Percentiles rank a stretch among this genome's conserved stretches.
These are phyloP conservation scores for Eulacestoma nigropectus DNA, from an alignment of 2,113 vertebrate genomes.

Conservation along the genomic window DNA sequence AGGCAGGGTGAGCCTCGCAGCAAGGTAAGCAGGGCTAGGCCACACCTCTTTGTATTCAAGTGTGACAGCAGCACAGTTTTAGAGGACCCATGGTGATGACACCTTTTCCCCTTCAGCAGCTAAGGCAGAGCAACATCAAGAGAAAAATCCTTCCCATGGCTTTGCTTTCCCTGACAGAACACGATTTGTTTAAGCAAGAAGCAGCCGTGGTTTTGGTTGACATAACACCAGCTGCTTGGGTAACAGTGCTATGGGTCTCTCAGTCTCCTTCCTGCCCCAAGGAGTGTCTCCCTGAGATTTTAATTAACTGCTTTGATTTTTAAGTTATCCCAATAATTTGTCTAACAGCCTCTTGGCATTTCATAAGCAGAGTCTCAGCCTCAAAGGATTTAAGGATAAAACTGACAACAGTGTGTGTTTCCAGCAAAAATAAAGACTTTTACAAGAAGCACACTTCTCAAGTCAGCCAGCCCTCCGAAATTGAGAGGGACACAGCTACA, in stretches of 20 bases:
- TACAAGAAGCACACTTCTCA: not conserved
- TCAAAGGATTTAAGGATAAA: not conserved
- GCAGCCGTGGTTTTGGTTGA: not conserved
- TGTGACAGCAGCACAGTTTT: not conserved
- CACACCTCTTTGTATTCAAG: not conserved
- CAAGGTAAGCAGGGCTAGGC: not conserved
- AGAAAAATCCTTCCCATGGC: not conserved
- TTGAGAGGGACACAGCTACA: not conserved
- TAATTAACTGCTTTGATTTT: slow-evolving; percentile 48
- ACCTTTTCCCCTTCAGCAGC: not conserved
- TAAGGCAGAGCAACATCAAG: not conserved
- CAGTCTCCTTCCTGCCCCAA: slow-evolving; percentile 10
- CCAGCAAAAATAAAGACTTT: not conserved
- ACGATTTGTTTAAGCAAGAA: not conserved
- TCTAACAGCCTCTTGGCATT: not conserved
- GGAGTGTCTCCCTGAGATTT: slow-evolving; percentile 13
- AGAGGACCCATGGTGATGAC: not conserved
- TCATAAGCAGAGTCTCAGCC: not conserved
- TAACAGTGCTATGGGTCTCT: not conserved
- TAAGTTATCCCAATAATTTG: slow-evolving; percentile 7
- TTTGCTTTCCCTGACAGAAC: not conserved
- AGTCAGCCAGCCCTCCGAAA: not conserved
- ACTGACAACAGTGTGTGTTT: not conserved
- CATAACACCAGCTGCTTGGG: not conserved
- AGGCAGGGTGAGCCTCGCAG: not conserved